phyloP scores from a whole-genome alignment of 2,797 vertebrate genomes.

The Hydrolagus colliei region DNA sequence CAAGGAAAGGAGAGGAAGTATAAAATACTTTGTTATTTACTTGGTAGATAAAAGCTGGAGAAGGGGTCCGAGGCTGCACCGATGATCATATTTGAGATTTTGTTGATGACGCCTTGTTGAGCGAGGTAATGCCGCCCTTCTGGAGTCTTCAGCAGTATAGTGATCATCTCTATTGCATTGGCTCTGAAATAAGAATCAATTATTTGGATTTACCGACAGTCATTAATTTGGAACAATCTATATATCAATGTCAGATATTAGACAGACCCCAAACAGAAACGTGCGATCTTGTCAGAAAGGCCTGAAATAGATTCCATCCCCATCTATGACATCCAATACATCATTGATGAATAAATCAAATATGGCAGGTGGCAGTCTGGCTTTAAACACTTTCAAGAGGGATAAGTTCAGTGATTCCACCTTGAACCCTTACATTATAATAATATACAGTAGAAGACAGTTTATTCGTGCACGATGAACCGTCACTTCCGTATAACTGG shows the following conservation, averaged over 20 bases:
- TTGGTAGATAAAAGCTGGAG: conserved; percentile 87
- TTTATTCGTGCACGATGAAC: too few species aligned
- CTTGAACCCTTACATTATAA: too few species aligned
- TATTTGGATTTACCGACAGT: not conserved
- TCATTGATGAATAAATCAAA: too few species aligned
- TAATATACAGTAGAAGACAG: too few species aligned
- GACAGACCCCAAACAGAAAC: not conserved
- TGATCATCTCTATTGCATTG: conserved; percentile 88
- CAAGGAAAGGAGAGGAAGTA: not conserved
- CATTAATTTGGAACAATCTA: not conserved
- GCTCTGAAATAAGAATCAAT: conserved; percentile 56
- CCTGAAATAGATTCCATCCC: too few species aligned
- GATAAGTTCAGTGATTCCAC: too few species aligned
- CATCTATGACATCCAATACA: too few species aligned
- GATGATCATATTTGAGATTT: conserved; percentile 87
- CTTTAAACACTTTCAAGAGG: not conserved
- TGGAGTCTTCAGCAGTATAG: conserved; percentile 64
- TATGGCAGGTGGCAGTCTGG: too few species aligned
- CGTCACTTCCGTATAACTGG: too few species aligned
- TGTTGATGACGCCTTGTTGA: conserved; percentile 81
- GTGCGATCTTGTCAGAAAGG: not conserved
- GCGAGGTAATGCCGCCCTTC: conserved; percentile 81
- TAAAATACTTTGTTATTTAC: conserved; percentile 45
- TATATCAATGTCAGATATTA: not conserved
- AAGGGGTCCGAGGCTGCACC: conserved; percentile 82